phyloP scores from a whole-genome alignment of 2,888 invertebrate species.

The Parascotia fuliginaria region DNA sequence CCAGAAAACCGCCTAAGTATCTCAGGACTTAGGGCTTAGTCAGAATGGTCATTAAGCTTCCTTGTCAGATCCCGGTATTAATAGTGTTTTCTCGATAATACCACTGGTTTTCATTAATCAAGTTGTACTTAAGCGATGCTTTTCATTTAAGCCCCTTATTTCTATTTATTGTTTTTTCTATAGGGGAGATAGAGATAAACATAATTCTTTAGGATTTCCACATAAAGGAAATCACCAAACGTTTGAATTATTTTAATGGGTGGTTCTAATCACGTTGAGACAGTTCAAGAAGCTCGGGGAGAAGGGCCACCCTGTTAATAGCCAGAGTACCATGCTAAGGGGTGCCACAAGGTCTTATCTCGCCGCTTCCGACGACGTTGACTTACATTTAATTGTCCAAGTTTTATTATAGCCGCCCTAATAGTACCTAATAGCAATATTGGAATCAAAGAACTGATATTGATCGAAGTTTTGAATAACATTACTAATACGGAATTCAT shows the following conservation, averaged over 20 bases:
- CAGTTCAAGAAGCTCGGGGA: constrained; percentile 59
- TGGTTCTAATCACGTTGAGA: constrained; percentile 62
- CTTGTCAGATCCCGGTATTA: too few relatives aligned
- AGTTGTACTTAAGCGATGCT: not conserved
- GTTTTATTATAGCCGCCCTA: constrained; percentile 78
- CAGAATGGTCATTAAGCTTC: too few relatives aligned
- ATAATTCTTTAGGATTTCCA: constrained; percentile 42
- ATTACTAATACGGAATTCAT: constrained; percentile 52
- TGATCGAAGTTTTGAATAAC: constrained; percentile 57
- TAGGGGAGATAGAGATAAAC: constrained; percentile 31
- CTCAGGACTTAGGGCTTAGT: too few relatives aligned
- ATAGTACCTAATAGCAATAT: constrained; percentile 77
- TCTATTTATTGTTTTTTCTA: constrained; percentile 35
- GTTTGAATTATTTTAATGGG: constrained; percentile 59
- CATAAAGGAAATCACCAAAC: constrained; percentile 44
- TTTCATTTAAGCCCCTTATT: not conserved
- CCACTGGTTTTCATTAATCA: not conserved
- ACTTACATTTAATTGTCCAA: constrained; percentile 83
- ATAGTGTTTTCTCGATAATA: not conserved
- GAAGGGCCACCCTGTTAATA: constrained; percentile 73
- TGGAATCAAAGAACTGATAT: constrained; percentile 65
- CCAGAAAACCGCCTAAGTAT: too few relatives aligned
- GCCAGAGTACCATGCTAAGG: constrained; percentile 72
- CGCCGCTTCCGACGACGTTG: constrained; percentile 68
- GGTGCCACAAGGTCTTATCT: constrained; percentile 78